Evolutionary conservation across 2,888 invertebrate genomes (phyloP), one percentile per base, ranked within the genome.

Genomic region (Unio delphinus): DNA sequence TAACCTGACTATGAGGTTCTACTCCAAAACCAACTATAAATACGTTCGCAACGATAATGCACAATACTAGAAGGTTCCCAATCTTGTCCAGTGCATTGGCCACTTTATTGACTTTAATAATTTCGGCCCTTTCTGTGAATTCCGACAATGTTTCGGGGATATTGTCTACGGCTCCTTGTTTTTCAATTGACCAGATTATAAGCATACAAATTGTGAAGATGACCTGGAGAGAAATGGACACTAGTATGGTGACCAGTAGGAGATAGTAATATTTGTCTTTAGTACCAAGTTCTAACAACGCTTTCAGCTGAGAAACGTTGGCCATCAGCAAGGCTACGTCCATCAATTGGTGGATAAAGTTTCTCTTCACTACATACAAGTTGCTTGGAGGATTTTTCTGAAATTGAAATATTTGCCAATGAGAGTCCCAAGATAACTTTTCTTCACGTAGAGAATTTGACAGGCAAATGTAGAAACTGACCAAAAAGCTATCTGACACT

Each of bases 291-390:
- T 75, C 72, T 11, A 80, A 65, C 30, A 78, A 68, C 0, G 78
- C 70, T 56, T 80, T 80, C 26, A 80, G 64, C 64, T 80, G 80
- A 26, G 78, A 78, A 23, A 78, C 80, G 56, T 80, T 80, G 17
- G 80, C 78, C 76, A 78, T 76, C 55, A 80, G 67, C 1, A 80
- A 68, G 28, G 80, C 80, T 1, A 80, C 80, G 59, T 80, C 80
- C 78, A 80, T 75, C 61, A 80, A 63, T 45, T 76, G 76, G 59
- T 76, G 76, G 6, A 76, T 74, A 57, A 76, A 76, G 65, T 76
- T 76, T 20, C 76, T 57, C 64, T 76, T 76, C 1, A 74, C 76
- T 1, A 76, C 76, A 58, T 76, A 76, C 26, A 74, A 68, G 54
- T 76, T 76, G 34, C 7, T 34, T 7, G 34, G 34, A 7, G 34